Percentiles rank a stretch among this genome's conserved stretches.
These are phyloP conservation scores for Drosophila saltans DNA, from an alignment of 1,140 invertebrate species.

Conservation along the genomic window DNA sequence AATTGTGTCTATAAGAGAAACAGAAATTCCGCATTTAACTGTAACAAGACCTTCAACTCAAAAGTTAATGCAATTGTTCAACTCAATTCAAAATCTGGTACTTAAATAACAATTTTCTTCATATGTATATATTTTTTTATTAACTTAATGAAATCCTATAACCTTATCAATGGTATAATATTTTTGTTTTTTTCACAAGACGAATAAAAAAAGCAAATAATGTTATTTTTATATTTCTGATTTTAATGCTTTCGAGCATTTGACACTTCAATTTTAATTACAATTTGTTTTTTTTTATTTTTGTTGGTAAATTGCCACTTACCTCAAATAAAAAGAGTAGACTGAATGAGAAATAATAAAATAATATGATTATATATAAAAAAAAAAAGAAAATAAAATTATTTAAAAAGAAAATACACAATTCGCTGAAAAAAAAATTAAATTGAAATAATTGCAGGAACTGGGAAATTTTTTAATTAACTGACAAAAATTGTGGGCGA, in stretches of 20 bases:
- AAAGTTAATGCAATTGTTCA: too few species aligned
- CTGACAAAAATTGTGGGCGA: conserved; percentile 58
- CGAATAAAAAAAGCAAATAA: not conserved
- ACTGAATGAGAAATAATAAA: not conserved
- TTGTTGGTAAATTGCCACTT: conserved; percentile 23
- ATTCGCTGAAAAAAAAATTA: not conserved
- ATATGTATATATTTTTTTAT: not conserved
- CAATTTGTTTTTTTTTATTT: conserved; percentile 7
- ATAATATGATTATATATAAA: conserved; percentile 41
- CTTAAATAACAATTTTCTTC: too few species aligned
- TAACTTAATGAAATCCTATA: not conserved
- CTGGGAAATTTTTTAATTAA: conserved; percentile 66
- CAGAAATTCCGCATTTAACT: too few species aligned
- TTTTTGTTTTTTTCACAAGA: not conserved
- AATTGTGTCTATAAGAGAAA: too few species aligned
- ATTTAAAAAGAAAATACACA: not conserved
- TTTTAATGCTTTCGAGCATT: conserved; percentile 19
- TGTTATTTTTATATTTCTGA: not conserved
- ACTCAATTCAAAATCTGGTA: too few species aligned
- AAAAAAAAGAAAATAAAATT: conserved; percentile 22
- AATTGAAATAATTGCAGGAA: conserved; percentile 1
- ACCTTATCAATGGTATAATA: not conserved
- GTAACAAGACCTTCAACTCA: too few species aligned
- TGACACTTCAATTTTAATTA: conserved; percentile 21
- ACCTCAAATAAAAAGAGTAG: not conserved